These are phyloP conservation scores for Anhinga anhinga DNA, from an alignment of 2,113 vertebrate species.

Conservation along the genomic window DNA sequence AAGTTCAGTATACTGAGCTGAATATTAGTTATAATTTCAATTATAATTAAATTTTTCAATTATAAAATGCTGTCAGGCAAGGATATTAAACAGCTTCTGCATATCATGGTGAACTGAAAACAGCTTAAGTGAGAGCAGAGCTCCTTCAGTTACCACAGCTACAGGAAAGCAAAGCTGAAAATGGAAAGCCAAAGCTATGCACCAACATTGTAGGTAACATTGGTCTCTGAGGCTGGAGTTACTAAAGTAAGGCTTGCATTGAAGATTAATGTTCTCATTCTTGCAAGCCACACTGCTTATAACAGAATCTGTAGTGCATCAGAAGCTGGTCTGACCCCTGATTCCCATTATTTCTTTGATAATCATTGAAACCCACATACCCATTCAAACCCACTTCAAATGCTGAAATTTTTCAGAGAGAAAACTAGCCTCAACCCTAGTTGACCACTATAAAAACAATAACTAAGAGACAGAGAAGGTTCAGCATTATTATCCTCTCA, in stretches of 20 bases:
- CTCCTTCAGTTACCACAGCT: not conserved
- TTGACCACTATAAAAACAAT: not conserved
- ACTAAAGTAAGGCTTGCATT: not conserved
- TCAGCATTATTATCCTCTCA: not conserved
- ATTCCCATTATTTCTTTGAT: not conserved
- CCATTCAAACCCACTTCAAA: not conserved
- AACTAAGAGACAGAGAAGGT: not conserved
- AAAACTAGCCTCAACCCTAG: not conserved
- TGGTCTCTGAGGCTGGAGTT: not conserved
- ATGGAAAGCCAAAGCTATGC: not conserved
- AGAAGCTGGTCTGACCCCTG: not conserved
- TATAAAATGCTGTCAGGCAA: not conserved
- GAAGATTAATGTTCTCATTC: not conserved
- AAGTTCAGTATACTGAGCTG: not conserved
- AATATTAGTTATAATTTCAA: too few species aligned
- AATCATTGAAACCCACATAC: not conserved
- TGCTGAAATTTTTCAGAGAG: not conserved
- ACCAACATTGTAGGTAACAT: not conserved
- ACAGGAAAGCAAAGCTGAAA: not conserved
- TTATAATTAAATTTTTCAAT: too few species aligned
- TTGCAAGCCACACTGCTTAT: not conserved
- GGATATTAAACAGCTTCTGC: not conserved
- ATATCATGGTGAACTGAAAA: not conserved
- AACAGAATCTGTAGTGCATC: not conserved
- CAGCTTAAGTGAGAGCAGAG: not conserved